These are phyloP conservation scores for Rhopilema esculentum DNA, from an alignment of 30 jellyfish, hydroid and myxozoan genomes.

Conservation along the genomic window DNA sequence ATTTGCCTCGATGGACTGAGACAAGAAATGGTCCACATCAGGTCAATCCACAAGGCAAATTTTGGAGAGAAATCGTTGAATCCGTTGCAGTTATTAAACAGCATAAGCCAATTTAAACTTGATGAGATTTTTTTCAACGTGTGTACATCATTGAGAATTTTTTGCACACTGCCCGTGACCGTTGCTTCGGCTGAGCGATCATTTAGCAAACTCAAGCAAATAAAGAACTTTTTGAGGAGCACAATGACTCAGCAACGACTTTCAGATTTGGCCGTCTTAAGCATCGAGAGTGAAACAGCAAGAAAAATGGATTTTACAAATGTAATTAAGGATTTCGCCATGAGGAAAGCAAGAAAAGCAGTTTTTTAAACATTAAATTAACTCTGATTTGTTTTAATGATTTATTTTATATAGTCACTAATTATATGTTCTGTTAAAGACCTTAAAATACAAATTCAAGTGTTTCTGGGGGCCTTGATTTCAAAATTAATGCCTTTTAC, in stretches of 20 bases:
- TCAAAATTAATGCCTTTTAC: too few relatives aligned
- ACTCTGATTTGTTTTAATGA: too few relatives aligned
- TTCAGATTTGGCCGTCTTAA: slow-evolving; percentile 1
- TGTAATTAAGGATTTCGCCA: too few relatives aligned
- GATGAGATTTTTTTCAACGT: slow-evolving; percentile 18
- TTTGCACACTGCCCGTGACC: neutral
- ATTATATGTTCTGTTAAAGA: too few relatives aligned
- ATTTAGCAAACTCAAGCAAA: too few relatives aligned
- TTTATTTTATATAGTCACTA: too few relatives aligned
- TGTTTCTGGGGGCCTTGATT: too few relatives aligned
- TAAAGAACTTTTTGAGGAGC: too few relatives aligned
- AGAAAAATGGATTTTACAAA: too few relatives aligned
- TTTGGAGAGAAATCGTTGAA: neutral
- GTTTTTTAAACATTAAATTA: too few relatives aligned
- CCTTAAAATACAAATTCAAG: too few relatives aligned
- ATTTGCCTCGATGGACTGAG: neutral
- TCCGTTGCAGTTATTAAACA: neutral
- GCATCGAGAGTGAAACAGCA: slow-evolving; percentile 10
- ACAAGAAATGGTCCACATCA: neutral
- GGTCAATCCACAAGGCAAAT: neutral
- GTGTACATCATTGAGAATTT: neutral
- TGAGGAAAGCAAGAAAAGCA: too few relatives aligned
- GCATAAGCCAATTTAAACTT: neutral
- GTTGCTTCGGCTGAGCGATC: neutral
- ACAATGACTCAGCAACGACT: slow-evolving; percentile 28